Evolutionary conservation across 2,113 vertebrate species (phyloP).

Genomic region (Protobothrops flavoviridis): DNA sequence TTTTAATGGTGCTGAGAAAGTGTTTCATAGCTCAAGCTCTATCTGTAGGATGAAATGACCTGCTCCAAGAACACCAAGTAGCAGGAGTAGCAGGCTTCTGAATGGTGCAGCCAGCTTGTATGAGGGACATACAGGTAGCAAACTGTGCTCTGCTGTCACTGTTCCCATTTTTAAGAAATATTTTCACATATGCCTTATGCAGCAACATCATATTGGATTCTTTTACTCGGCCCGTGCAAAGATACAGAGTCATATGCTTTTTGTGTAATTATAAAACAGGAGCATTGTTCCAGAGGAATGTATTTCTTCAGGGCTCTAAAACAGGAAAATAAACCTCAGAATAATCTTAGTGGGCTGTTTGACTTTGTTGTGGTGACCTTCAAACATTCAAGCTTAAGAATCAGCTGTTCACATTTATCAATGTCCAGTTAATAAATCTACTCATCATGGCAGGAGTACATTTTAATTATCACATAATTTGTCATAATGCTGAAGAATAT

Average conservation of each 20-base stretch:
- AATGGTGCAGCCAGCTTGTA: neutral
- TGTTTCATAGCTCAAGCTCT: neutral
- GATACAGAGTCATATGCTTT: neutral
- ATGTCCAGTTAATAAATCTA: slow-evolving; percentile 12
- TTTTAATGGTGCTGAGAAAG: neutral
- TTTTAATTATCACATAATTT: slow-evolving; percentile 8
- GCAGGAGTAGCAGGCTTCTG: neutral
- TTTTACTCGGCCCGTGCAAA: neutral
- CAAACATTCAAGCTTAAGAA: neutral
- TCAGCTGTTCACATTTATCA: slow-evolving; percentile 23
- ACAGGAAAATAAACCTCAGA: neutral
- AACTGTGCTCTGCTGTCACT: neutral
- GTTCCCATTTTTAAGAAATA: neutral
- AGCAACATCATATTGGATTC: neutral
- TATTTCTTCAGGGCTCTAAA: neutral
- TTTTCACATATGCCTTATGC: neutral
- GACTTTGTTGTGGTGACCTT: slow-evolving; percentile 17
- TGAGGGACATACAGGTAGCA: neutral
- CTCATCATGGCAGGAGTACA: neutral
- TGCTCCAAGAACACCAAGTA: neutral
- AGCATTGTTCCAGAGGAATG: neutral
- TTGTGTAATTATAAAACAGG: neutral
- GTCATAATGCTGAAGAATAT: neutral
- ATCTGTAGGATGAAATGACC: neutral
- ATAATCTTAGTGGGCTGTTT: neutral